Evolutionary conservation across 2,113 vertebrate species (phyloP), one percentile per base, ranked within the genome.

Genomic region (Thymallus thymallus): DNA sequence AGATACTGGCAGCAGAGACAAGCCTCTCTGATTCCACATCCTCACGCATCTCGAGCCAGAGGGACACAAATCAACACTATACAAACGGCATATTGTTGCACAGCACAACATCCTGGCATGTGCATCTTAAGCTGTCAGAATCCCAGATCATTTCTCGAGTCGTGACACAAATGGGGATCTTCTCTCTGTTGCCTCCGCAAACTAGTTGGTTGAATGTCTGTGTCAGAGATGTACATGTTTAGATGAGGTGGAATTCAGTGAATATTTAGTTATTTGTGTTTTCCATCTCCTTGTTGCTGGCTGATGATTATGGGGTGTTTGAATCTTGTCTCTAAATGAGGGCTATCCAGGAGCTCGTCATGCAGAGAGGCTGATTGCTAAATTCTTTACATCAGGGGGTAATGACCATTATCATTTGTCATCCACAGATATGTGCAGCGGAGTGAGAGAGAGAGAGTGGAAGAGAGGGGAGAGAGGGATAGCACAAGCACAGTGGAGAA

Each of bases 381-480:
- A 89, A 88, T 87, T 87, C 82, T 48, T 82, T 83, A 86, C 86
- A 89, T 83, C 81, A 73, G 81, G 84, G 87, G 87, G 83, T 82
- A 79, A 61, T 84, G 86, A 82, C 84, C 86, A 90, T 90, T 87
- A 91, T 82, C 85, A 76, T 91, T 85, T 82, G 78, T 88, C 85
- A 87, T 86, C 82, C 79, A 55, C 76, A 81, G 82, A 87, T 86
- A 86, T 75, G 78, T 77, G 84, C 77, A 86, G 81, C 80, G 72
- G 41, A 56, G 82, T 81, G 85, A 56, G 82, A 82, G 85, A 85
- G 68, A 3, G 14, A 67, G 48, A 56, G 62, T 24, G 72, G 69
- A 76, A 22, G n/a, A 22, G 20, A 6, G 56, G 14, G 29, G 68
- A 3, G 23, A 12, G 62, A 26, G 62, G 62, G 14, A 61, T 7